phyloP scores from a whole-genome alignment of 2,797 vertebrate species.

The Xenentodon cancila region DNA sequence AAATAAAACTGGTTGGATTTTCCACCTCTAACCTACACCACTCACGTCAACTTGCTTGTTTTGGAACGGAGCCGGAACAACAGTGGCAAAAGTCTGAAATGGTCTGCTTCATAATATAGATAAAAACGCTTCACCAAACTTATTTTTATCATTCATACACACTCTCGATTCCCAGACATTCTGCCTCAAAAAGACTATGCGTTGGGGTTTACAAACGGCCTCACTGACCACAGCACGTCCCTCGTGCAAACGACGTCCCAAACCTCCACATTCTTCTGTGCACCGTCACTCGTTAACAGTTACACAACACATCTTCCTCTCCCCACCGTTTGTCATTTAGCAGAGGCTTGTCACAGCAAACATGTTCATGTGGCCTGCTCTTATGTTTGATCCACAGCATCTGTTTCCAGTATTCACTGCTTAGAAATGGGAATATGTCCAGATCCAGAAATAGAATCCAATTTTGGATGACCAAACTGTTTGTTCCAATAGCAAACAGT shows the following conservation, averaged over 20 bases:
- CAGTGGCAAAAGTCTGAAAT: too few relatives aligned
- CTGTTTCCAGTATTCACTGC: conserved; percentile 61
- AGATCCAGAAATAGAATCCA: conserved; percentile 65
- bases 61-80: too few relatives aligned
- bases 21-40: too few relatives aligned
- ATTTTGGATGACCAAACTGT: conserved; percentile 68
- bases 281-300: conserved; percentile 48
- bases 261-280: conserved; percentile 61
- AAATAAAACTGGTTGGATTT: too few relatives aligned
- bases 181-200: conserved; percentile 8
- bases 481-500: conserved; percentile 67
- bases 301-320: conserved; percentile 56
- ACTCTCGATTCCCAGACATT: conserved; percentile 23
- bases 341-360: conserved; percentile 68
- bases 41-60: too few relatives aligned
- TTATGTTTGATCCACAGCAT: conserved; percentile 66
- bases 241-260: conserved; percentile 50
- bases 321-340: conserved; percentile 65
- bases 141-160: conserved; percentile 3
- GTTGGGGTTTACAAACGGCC: conserved; percentile 26
- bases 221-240: conserved; percentile 37
- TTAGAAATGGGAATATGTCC: conserved; percentile 26
- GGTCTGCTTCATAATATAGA: neutral
- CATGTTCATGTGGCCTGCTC: conserved; percentile 65
- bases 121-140: neutral